Evolutionary conservation across 53 echinoderm and acorn worm species (phyloP), one percentile per base, ranked within the genome.

Genomic region (Apostichopus leukothele): DNA sequence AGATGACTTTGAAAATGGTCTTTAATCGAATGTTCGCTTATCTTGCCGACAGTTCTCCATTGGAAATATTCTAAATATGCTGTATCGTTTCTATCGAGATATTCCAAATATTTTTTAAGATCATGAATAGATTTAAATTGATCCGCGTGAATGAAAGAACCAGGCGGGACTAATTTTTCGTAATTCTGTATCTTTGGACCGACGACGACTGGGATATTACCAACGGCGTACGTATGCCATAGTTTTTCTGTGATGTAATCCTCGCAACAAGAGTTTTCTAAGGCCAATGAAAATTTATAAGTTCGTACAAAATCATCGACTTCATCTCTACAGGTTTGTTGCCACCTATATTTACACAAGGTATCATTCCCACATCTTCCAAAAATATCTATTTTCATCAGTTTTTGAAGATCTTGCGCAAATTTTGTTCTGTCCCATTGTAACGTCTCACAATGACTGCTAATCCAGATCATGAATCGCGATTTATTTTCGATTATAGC

Each of bases 41-140:
- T 67, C 11, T 25, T 67, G 3, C 85, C 85, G 9, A 67, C 5
- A 20, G 9, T 63, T 51, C 23, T 85, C 85, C 85, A 85, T 67
- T 85, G 55, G 10, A 85, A 85, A 16, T 85, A 85, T 85, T 85
- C 85, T 50, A 85, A 50, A 39, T 85, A 85, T 14, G 85, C 85
- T 12, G 85, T 85, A 60, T 85, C 85, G 27, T 85, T 85, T 67
- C 39, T 26, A 11, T 85, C 85, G 9, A 85, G 60, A 50, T 67
- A 68, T 50, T 85, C 50, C 85, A 85, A 67, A 67, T 85, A 85
- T 6, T 25, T 16, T 11, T 66, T 13, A 0, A 85, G 50, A 39
- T 12, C 60, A 6, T 25, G 12, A 9, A 85, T 12, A 11, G 67
- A 67, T 6, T 26, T 16, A 60, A 85, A 85, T 12, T 66, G 66